A percentile compares a stretch with the other conserved stretches of the same genome.
These are phyloP conservation scores for Dolichomitus sp. DNA, from an alignment of 2,888 invertebrate species.

Conservation along the genomic window DNA sequence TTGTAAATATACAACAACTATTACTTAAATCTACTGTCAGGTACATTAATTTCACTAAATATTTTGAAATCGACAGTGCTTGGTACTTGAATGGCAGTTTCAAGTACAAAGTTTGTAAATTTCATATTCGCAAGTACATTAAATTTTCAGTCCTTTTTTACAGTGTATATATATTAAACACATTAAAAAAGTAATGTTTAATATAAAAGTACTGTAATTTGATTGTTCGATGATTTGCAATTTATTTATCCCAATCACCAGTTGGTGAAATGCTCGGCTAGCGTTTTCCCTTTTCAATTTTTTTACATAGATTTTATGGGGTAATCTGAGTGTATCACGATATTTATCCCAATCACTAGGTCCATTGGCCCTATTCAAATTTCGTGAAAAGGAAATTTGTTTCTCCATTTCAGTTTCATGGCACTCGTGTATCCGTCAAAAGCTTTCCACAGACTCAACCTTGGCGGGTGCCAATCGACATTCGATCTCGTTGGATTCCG, in stretches of 20 bases:
- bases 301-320: background rate
- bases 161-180: too few relatives aligned
- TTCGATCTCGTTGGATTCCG: background rate
- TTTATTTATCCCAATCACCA: background rate
- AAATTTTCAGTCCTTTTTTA: too few relatives aligned
- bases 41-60: too few relatives aligned
- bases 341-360: background rate
- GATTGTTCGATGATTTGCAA: background rate
- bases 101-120: too few relatives aligned
- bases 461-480: background rate
- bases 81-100: too few relatives aligned
- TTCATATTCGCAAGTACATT: too few relatives aligned
- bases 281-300: background rate
- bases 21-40: too few relatives aligned
- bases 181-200: too few relatives aligned
- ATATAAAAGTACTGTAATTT: too few relatives aligned
- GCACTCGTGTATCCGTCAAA: background rate
- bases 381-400: background rate
- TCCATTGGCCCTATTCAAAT: background rate
- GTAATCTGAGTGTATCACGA: background rate
- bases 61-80: too few relatives aligned
- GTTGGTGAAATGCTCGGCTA: too few relatives aligned
- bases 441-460: conserved; percentile 2
- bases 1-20: too few relatives aligned
- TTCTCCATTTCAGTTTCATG: background rate